phyloP scores from a whole-genome alignment of 2,797 vertebrate genomes.

The Pangasius sanitwongsei region DNA sequence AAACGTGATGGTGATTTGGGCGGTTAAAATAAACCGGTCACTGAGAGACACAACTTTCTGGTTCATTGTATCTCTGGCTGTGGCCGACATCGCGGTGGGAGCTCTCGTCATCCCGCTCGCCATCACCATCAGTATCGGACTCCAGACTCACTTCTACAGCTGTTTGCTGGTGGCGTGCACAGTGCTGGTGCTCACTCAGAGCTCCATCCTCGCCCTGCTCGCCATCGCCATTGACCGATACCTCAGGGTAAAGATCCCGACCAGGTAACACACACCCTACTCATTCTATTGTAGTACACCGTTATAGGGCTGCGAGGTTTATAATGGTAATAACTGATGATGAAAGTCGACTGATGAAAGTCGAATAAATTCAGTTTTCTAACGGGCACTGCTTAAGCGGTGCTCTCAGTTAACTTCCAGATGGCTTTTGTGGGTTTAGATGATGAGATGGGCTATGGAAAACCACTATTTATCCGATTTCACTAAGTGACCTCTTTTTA shows the following conservation, averaged over 20 bases:
- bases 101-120: slow-evolving; percentile 93
- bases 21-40: slow-evolving; percentile 92
- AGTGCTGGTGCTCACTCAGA: slow-evolving; percentile 96
- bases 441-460: background rate
- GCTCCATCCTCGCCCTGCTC: slow-evolving; percentile 95
- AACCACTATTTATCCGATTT: slow-evolving; percentile 1
- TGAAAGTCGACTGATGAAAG: background rate
- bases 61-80: slow-evolving; percentile 93
- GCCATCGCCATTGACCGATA: slow-evolving; percentile 97
- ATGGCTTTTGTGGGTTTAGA: background rate
- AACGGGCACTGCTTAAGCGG: background rate
- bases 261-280: slow-evolving; percentile 79
- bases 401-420: slow-evolving; percentile 5
- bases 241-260: slow-evolving; percentile 94
- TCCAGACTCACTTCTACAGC: slow-evolving; percentile 92
- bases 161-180: slow-evolving; percentile 94
- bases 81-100: slow-evolving; percentile 94
- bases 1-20: slow-evolving; percentile 98
- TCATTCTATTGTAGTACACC: background rate
- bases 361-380: background rate
- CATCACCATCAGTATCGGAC: slow-evolving; percentile 93
- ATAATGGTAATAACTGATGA: background rate
- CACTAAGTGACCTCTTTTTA: background rate
- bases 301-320: background rate
- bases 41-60: slow-evolving; percentile 93